These are phyloP conservation scores for Lepidocolaptes lacrymiger DNA, from an alignment of 2,797 vertebrate genomes.

Conservation along the genomic window DNA sequence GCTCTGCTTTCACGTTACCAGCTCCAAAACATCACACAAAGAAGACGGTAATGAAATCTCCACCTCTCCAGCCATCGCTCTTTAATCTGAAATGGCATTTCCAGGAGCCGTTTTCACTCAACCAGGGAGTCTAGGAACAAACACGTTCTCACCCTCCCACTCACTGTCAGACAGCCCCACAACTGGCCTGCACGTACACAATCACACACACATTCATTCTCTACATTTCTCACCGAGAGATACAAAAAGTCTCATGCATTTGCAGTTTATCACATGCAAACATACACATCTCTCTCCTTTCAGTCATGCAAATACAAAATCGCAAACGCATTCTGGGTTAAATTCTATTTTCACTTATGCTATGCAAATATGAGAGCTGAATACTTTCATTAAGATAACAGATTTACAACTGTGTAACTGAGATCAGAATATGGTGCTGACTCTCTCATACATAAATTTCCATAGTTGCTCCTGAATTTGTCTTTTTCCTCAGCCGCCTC, in stretches of 20 bases:
- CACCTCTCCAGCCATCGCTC: constrained; percentile 47
- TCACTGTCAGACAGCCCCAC: constrained; percentile 52
- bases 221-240: neutral
- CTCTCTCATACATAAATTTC: constrained; percentile 71
- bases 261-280: constrained; percentile 40
- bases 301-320: constrained; percentile 31
- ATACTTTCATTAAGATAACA: constrained; percentile 65
- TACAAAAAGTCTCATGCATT: constrained; percentile 38
- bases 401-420: constrained; percentile 65
- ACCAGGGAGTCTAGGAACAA: constrained; percentile 49
- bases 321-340: constrained; percentile 9
- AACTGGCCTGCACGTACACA: constrained; percentile 45
- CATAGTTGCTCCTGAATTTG: constrained; percentile 44
- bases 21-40: constrained; percentile 75
- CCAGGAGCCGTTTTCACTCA: constrained; percentile 70
- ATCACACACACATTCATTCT: neutral
- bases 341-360: constrained; percentile 64
- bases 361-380: constrained; percentile 65
- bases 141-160: constrained; percentile 52
- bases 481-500: constrained; percentile 49
- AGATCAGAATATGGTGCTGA: constrained; percentile 63
- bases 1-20: constrained; percentile 71
- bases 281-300: constrained; percentile 22
- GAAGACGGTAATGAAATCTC: constrained; percentile 76
- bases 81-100: constrained; percentile 67